Percentiles rank a stretch among this genome's conserved stretches.
Conservation (phyloP, 1,140 invertebrate genomes). For the Drepana arcuata region DNA sequence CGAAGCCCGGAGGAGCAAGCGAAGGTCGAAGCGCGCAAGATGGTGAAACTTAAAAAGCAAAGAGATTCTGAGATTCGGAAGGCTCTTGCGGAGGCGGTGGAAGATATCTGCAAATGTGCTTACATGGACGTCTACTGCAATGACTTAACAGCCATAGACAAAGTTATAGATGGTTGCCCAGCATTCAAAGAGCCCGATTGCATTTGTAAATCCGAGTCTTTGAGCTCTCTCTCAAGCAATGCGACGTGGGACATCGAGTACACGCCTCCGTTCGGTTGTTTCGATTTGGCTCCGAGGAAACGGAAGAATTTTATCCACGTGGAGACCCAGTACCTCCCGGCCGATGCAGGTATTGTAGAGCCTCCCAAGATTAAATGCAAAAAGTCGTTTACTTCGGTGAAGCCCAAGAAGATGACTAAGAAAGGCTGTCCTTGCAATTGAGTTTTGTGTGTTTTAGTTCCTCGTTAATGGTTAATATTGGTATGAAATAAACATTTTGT, state of each 20-base stretch:
- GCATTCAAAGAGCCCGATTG: slow-evolving; percentile 59
- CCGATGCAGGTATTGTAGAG: slow-evolving; percentile 48
- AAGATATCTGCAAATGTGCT: slow-evolving; percentile 67
- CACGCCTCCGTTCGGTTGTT: slow-evolving; percentile 61
- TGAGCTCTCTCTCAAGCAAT: slow-evolving; percentile 58
- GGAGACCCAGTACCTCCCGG: slow-evolving; percentile 54
- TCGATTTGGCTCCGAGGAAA: slow-evolving; percentile 49
- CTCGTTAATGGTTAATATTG: no score
- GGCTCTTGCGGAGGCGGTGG: slow-evolving; percentile 51
- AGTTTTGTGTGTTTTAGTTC: no score
- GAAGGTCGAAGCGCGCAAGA: slow-evolving; percentile 56
- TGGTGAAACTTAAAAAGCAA: slow-evolving; percentile 57
- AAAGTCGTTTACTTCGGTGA: slow-evolving; percentile 31
- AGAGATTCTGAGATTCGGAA: slow-evolving; percentile 58
- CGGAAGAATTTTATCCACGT: slow-evolving; percentile 44
- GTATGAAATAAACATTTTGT: no score
- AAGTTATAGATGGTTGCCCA: slow-evolving; percentile 58
- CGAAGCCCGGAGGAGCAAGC: slow-evolving; percentile 59
- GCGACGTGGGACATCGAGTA: slow-evolving; percentile 68
- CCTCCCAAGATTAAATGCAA: slow-evolving; percentile 28
- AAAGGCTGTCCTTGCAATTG: no score
- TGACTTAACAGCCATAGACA: slow-evolving; percentile 58
- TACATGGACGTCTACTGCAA: slow-evolving; percentile 68
- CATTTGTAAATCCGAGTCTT: slow-evolving; percentile 48
- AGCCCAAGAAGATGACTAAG: slow-evolving; percentile 24